A percentile compares a stretch with the other conserved stretches of the same genome.
Evolutionary conservation across 2,113 vertebrate genomes (phyloP).

Genomic region (Xiphophorus couchianus): DNA sequence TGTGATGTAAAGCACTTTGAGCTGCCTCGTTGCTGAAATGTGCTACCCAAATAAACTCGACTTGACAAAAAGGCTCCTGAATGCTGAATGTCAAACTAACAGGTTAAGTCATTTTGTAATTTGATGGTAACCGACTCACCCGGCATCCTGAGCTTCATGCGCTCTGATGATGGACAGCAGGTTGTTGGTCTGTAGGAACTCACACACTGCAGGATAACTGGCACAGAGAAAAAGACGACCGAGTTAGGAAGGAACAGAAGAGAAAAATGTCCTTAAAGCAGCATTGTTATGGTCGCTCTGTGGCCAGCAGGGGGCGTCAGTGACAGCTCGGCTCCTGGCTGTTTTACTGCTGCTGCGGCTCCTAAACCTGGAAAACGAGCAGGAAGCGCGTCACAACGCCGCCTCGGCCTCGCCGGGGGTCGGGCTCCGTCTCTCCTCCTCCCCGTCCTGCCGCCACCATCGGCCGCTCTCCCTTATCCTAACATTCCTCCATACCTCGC

Average conservation of each 20-base stretch:
- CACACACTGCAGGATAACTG: conserved; percentile 96
- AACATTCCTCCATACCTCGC: conserved; percentile 79
- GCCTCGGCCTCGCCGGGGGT: background rate
- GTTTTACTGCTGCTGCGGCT: conserved; percentile 36
- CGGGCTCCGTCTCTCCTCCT: conserved; percentile 5
- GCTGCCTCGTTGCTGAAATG: too few relatives aligned
- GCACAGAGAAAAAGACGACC: background rate
- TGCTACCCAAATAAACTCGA: too few relatives aligned
- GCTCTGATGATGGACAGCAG: conserved; percentile 96
- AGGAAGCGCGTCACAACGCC: conserved; percentile 18
- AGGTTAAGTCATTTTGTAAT: conserved; percentile 41
- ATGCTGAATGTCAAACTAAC: conserved; percentile 42
- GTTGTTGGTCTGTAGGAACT: conserved; percentile 98
- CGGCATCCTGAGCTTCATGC: conserved; percentile 87
- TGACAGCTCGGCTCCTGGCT: conserved; percentile 21
- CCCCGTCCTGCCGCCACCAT: conserved; percentile 1
- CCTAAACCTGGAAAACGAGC: conserved; percentile 50
- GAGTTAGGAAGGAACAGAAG: background rate
- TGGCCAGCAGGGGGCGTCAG: conserved; percentile 61
- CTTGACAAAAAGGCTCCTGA: background rate
- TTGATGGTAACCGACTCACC: conserved; percentile 63
- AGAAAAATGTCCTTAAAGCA: background rate
- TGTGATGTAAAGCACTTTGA: too few relatives aligned
- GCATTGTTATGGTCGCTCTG: background rate
- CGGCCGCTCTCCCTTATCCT: conserved; percentile 55